These are phyloP conservation scores for Propithecus perrieri DNA, from an alignment of 2,797 vertebrate genomes.

Conservation along the genomic window DNA sequence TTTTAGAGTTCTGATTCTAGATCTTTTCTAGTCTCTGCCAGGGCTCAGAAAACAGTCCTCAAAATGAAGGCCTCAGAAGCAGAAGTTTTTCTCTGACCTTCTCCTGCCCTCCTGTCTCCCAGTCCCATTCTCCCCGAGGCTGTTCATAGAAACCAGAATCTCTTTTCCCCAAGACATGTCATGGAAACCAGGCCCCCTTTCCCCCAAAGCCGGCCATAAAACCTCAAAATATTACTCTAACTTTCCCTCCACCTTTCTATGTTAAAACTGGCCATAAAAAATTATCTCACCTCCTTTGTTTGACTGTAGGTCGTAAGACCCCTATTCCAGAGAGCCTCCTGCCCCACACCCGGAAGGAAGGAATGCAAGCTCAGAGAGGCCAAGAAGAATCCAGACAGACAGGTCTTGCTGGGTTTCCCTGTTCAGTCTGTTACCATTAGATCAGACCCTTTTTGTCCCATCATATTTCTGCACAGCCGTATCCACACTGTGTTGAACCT, in stretches of 20 bases:
- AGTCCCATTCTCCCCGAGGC: background rate
- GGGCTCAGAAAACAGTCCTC: background rate
- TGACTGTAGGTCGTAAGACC: background rate
- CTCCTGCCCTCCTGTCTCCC: background rate
- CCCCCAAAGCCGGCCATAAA: background rate
- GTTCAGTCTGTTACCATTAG: background rate
- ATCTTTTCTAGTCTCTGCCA: background rate
- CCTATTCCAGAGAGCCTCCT: background rate
- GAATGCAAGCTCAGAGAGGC: background rate
- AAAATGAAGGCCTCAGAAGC: background rate
- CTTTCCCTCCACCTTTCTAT: background rate
- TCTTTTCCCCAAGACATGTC: background rate
- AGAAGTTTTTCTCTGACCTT: background rate
- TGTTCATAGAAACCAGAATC: background rate
- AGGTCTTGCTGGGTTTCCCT: background rate
- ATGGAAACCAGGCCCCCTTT: background rate
- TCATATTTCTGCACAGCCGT: background rate
- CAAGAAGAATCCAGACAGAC: background rate
- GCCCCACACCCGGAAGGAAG: background rate
- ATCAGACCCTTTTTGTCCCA: background rate
- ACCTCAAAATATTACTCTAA: background rate
- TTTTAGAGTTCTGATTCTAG: background rate
- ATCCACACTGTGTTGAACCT: background rate
- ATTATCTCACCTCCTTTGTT: background rate
- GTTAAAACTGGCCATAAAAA: background rate